These are phyloP conservation scores for Caenorhabditis becei DNA, from an alignment of 2,888 invertebrate species.

Conservation along the genomic window DNA sequence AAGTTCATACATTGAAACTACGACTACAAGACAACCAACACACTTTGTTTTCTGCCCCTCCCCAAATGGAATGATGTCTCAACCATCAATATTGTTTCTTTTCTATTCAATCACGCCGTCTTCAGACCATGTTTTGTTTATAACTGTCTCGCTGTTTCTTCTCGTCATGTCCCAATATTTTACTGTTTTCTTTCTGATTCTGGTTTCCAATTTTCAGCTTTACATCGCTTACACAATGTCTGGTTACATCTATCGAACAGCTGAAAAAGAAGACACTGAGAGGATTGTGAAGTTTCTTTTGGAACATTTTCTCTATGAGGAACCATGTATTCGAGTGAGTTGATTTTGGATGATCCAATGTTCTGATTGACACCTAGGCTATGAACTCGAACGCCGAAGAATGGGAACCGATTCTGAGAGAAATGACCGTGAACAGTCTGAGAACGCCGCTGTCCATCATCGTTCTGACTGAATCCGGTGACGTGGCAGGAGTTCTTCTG, in stretches of 20 bases:
- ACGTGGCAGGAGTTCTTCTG: conserved; percentile 9
- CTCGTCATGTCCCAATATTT: background rate
- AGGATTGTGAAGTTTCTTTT: background rate
- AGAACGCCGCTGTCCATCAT: background rate
- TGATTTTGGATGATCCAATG: background rate
- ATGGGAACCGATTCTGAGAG: conserved; percentile 1
- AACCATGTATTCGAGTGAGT: conserved; percentile 14
- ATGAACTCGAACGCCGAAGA: conserved; percentile 1
- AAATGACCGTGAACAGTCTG: background rate
- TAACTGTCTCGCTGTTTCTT: background rate
- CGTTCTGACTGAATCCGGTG: background rate
- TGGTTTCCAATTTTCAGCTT: too few relatives aligned
- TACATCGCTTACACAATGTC: background rate
- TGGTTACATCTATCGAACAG: background rate
- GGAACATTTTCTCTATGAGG: conserved; percentile 1
- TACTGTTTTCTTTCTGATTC: background rate
- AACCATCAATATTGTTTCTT: background rate
- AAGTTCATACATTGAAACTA: too few relatives aligned
- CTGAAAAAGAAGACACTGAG: background rate
- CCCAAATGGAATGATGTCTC: too few relatives aligned
- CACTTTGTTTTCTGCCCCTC: background rate
- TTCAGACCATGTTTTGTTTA: background rate
- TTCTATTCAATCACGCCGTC: background rate
- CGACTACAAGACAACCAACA: too few relatives aligned
- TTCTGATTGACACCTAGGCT: background rate